A percentile compares a stretch with the other conserved stretches of the same genome.
Conservation (phyloP, 2,113 vertebrate genomes). For the Corythornis madagascariensis region DNA sequence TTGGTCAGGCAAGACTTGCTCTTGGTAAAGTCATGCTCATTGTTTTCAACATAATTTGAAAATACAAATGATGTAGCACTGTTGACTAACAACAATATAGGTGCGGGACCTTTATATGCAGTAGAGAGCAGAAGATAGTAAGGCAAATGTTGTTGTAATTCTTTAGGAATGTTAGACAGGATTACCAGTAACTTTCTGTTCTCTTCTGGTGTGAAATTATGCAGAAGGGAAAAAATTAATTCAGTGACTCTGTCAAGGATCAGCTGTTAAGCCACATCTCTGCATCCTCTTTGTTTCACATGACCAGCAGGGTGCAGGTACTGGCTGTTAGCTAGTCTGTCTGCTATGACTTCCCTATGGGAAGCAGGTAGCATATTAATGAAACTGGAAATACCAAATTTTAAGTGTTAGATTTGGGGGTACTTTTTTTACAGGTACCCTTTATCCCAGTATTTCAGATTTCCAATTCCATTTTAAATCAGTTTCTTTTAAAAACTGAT, state of each 20-base stretch:
- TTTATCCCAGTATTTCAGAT: not conserved
- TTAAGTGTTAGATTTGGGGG: not conserved
- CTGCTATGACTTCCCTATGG: not conserved
- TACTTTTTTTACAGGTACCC: not conserved
- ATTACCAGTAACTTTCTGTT: conserved; percentile 13
- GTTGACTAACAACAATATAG: not conserved
- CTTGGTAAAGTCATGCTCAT: not conserved
- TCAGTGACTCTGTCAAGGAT: not conserved
- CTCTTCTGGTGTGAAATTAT: conserved; percentile 21
- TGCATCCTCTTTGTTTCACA: conserved; percentile 7
- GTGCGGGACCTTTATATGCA: not conserved
- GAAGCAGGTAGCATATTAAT: not conserved
- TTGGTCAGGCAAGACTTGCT: not conserved
- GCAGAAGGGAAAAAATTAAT: conserved; percentile 23
- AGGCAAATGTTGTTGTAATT: not conserved
- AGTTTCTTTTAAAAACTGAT: not conserved
- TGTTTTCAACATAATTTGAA: not conserved
- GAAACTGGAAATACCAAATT: not conserved
- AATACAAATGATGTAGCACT: not conserved
- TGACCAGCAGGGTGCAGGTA: not conserved
- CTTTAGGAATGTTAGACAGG: not conserved
- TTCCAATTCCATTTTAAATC: not conserved
- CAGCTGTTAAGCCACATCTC: conserved; percentile 1
- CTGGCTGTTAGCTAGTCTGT: not conserved
- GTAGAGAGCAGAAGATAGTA: not conserved